phyloP scores from a whole-genome alignment of 2,888 invertebrate genomes.

The Drosophila neotestacea region DNA sequence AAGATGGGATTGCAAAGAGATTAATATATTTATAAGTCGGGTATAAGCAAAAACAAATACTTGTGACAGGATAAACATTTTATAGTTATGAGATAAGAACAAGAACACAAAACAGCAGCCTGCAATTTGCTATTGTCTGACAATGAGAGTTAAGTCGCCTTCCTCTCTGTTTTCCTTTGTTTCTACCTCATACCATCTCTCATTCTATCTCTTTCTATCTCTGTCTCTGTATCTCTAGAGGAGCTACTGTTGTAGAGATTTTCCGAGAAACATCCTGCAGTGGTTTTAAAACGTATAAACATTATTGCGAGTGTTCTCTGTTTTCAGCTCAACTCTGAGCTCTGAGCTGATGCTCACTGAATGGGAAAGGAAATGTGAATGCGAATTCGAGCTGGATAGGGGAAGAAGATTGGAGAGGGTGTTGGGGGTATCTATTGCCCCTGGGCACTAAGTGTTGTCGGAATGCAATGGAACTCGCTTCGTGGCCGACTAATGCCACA shows the following conservation, averaged over 20 bases:
- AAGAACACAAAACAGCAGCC: slow-evolving; percentile 20
- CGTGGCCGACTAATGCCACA: slow-evolving; percentile 66
- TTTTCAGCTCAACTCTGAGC: slow-evolving; percentile 21
- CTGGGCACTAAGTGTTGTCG: slow-evolving; percentile 42
- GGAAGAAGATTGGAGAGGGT: not conserved
- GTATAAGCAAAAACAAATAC: slow-evolving; percentile 17
- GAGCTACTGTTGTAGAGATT: slow-evolving; percentile 10
- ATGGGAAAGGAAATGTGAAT: slow-evolving; percentile 29
- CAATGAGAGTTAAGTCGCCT: no score
- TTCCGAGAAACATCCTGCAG: slow-evolving; percentile 32
- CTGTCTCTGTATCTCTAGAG: not conserved
- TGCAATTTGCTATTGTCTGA: slow-evolving; percentile 35
- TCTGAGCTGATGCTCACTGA: slow-evolving; percentile 34
- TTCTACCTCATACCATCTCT: not conserved
- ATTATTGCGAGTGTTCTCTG: slow-evolving; percentile 43
- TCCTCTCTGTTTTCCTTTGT: no score
- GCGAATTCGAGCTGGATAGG: not conserved
- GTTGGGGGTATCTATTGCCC: slow-evolving; percentile 1
- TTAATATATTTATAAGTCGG: slow-evolving; percentile 15
- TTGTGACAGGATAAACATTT: slow-evolving; percentile 18
- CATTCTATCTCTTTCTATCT: not conserved
- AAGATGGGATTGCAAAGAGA: slow-evolving; percentile 1
- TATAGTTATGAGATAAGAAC: slow-evolving; percentile 36
- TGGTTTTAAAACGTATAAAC: slow-evolving; percentile 55
- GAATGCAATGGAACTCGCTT: slow-evolving; percentile 37